phyloP scores from a whole-genome alignment of 1,140 invertebrate species.

The Ostrea denselamellosa region DNA sequence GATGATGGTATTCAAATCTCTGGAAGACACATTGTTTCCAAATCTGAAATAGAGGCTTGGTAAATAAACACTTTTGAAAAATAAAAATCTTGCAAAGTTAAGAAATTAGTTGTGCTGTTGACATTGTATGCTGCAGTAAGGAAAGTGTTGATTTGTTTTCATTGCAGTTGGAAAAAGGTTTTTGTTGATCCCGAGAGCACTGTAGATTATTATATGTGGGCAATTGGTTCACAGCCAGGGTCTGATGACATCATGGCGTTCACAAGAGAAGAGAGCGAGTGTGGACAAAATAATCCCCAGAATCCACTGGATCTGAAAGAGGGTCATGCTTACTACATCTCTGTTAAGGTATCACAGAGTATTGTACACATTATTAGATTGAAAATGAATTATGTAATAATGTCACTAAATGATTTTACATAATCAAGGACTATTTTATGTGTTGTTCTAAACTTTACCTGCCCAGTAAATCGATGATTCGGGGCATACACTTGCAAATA shows the following conservation, averaged over 20 bases:
- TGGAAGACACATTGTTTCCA: constrained; percentile 50
- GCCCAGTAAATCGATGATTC: no score
- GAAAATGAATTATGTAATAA: no score
- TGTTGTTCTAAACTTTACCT: no score
- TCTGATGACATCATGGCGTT: constrained; percentile 58
- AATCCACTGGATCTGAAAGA: constrained; percentile 47
- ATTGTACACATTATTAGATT: neutral
- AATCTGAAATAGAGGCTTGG: constrained; percentile 48
- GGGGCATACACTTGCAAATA: no score
- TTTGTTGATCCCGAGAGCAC: constrained; percentile 61
- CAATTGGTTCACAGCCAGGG: constrained; percentile 60
- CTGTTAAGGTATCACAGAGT: constrained; percentile 55
- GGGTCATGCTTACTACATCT: constrained; percentile 64
- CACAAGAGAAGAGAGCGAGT: constrained; percentile 41
- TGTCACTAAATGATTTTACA: no score
- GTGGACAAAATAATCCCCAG: constrained; percentile 43
- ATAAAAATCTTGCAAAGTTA: neutral
- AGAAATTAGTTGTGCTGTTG: neutral
- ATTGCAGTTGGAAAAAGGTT: constrained; percentile 61
- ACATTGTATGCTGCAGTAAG: neutral
- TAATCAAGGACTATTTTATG: no score
- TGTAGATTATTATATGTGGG: constrained; percentile 53
- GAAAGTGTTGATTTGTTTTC: neutral
- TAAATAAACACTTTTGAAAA: neutral
- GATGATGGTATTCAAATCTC: constrained; percentile 47